phyloP scores from a whole-genome alignment of 2,113 vertebrate species.

The Macroglossus sobrinus region DNA sequence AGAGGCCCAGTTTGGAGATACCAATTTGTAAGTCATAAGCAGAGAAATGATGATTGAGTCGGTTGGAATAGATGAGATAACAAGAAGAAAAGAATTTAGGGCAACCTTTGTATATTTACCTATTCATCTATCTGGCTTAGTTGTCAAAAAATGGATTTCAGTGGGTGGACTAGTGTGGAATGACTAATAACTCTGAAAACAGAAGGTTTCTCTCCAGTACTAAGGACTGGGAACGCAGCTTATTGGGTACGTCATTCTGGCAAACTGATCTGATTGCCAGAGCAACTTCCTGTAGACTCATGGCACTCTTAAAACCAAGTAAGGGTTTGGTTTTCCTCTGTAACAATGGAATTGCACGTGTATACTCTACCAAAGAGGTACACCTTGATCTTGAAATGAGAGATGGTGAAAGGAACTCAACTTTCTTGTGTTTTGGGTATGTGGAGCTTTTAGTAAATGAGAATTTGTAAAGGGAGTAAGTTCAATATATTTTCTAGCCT shows the following conservation, averaged over 20 bases:
- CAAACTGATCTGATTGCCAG: not conserved
- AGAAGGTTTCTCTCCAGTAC: not conserved
- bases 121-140: not conserved
- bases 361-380: not conserved
- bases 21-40: not conserved
- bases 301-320: not conserved
- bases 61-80: not conserved
- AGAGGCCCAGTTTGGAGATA: not conserved
- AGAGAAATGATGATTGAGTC: not conserved
- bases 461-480: not conserved
- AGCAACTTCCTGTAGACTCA: not conserved
- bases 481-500: not conserved
- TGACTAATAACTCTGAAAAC: not conserved
- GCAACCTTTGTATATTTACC: not conserved
- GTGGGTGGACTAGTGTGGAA: not conserved
- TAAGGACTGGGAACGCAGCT: not conserved
- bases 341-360: not conserved
- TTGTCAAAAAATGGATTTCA: not conserved
- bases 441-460: not conserved
- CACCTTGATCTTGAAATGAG: not conserved
- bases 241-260: conserved; percentile 6
- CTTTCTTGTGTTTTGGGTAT: not conserved
- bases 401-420: not conserved
- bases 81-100: not conserved
- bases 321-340: not conserved